A percentile compares a stretch with the other conserved stretches of the same genome.
These are phyloP conservation scores for Drosophila mayri DNA, from an alignment of 1,140 invertebrate species.

Conservation along the genomic window DNA sequence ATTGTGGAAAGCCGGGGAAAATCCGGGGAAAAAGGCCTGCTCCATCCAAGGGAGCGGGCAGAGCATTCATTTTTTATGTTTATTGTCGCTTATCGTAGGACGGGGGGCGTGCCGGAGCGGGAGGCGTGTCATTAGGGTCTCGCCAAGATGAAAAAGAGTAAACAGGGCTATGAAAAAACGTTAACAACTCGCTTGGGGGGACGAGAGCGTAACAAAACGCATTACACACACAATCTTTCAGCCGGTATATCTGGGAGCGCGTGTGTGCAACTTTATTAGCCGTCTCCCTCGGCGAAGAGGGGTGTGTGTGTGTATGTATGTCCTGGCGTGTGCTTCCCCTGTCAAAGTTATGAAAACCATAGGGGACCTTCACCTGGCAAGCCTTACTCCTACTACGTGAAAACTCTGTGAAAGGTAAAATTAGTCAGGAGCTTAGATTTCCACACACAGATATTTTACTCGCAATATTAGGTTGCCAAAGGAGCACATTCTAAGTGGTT, in stretches of 20 bases:
- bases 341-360: constrained; percentile 77
- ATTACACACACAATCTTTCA: constrained; percentile 63
- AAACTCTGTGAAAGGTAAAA: constrained; percentile 49
- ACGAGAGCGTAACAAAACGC: constrained; percentile 44
- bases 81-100: constrained; percentile 75
- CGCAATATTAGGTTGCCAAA: background rate
- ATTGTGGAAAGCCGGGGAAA: constrained; percentile 30
- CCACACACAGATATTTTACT: constrained; percentile 10
- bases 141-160: constrained; percentile 81
- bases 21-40: constrained; percentile 6
- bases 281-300: constrained; percentile 18
- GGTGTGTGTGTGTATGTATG: constrained; percentile 1
- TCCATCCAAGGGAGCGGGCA: constrained; percentile 23
- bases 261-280: constrained; percentile 52
- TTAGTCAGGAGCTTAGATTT: constrained; percentile 55
- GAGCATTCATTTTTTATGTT: constrained; percentile 79
- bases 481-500: background rate
- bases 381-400: background rate
- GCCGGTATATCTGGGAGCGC: constrained; percentile 21
- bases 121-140: constrained; percentile 73
- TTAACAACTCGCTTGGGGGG: constrained; percentile 80
- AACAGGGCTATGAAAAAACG: constrained; percentile 79
- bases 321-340: constrained; percentile 58
- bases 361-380: constrained; percentile 50
- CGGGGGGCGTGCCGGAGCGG: constrained; percentile 15